These are phyloP conservation scores for Opisthocomus hoazin DNA, from an alignment of 2,113 vertebrate genomes.

Conservation along the genomic window DNA sequence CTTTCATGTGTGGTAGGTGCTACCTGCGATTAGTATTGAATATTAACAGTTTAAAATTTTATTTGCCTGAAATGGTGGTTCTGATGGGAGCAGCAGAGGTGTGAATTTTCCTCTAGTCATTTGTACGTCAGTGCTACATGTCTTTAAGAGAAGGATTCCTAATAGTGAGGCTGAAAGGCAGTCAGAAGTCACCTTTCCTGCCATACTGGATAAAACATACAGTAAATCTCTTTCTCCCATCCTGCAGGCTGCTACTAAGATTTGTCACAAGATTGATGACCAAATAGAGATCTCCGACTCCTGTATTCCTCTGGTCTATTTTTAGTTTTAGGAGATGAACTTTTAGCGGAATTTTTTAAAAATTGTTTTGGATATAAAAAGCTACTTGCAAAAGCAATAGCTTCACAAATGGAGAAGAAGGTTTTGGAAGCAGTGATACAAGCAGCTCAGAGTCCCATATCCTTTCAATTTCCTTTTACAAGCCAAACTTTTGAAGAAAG, in stretches of 20 bases:
- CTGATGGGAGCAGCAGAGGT: background rate
- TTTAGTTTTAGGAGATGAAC: background rate
- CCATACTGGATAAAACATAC: background rate
- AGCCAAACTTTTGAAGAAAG: background rate
- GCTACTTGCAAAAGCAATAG: background rate
- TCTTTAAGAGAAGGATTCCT: background rate
- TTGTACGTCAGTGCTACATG: background rate
- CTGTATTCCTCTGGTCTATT: background rate
- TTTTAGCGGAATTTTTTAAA: background rate
- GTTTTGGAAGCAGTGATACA: background rate
- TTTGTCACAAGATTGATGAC: conserved; percentile 30
- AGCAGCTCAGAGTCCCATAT: background rate
- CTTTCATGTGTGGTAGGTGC: conserved; percentile 94
- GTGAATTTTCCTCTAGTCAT: background rate
- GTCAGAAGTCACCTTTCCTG: conserved; percentile 47
- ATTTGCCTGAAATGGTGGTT: background rate
- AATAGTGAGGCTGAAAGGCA: background rate
- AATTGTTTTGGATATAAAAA: background rate
- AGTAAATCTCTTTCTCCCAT: background rate
- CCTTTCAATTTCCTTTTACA: background rate
- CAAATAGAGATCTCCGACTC: background rate
- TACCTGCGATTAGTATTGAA: background rate
- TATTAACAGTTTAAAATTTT: background rate
- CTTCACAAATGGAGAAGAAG: background rate
- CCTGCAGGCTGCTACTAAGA: background rate